Evolutionary conservation across 2,113 vertebrate species (phyloP), one percentile per base, ranked within the genome.

Genomic region (Hippocampus mohnikei): DNA sequence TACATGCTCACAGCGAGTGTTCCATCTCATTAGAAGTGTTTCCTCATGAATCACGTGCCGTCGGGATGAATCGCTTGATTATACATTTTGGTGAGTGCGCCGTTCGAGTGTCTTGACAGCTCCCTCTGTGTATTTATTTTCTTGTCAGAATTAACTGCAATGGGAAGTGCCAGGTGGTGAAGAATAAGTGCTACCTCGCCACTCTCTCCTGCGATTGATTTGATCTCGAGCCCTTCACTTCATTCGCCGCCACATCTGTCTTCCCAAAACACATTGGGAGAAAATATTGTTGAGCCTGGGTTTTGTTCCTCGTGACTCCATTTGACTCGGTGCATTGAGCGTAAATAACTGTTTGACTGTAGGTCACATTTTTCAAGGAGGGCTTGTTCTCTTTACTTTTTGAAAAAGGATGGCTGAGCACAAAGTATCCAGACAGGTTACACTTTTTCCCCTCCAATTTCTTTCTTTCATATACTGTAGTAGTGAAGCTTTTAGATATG

Each of bases 11-110:
- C 48, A 25, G 44, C 61, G 55, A 66, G 77, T 74, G 75, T 82
- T 84, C 67, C 72, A 61, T 78, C 77, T 79, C 77, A 88, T 83
- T 84, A 81, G 65, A 73, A 84, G 70, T 71, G 75, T 77, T 82
- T 84, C 63, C 69, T 81, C 78, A 77, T 82, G 78, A 85, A 79
- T 85, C 76, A 67, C 71, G 77, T 66, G 72, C 65, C 72, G 63
- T 85, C 73, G 70, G 71, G 67, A 78, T 83, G 76, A 79, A 79
- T 87, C 70, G 71, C 78, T 73, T 81, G 72, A 84, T 80, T 79
- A 77, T 75, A 81, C 76, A 79, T 89, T 68, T 69, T 13, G 66
- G 33, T 73, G 70, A 65, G 71, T 63, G 72, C 59, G 48, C 42
- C 41, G 4, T 4, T 52, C 20, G 11, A 72, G 41, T 60, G 65